Conservation (phyloP, 2,888 invertebrate species). For the Sesia bembeciformis region DNA sequence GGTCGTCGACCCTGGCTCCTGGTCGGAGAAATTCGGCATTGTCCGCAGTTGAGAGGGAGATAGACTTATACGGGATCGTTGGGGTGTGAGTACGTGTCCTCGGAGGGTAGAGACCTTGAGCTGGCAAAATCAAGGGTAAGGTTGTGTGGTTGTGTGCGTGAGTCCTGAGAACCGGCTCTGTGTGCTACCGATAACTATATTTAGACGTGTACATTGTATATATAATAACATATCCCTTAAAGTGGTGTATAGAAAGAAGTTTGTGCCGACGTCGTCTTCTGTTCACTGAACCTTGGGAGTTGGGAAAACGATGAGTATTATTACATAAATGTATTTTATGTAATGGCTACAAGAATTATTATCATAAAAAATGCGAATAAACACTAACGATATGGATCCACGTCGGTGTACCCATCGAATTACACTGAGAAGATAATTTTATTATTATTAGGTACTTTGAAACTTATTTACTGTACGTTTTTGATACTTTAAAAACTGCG, state of each 20-base stretch:
- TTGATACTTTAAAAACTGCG: no score
- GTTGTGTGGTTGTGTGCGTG: slow-evolving; percentile 47
- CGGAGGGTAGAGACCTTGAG: slow-evolving; percentile 73
- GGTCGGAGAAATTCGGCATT: slow-evolving; percentile 64
- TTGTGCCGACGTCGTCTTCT: slow-evolving; percentile 18
- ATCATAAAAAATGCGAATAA: no score
- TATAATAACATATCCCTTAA: slow-evolving; percentile 7
- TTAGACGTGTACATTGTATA: slow-evolving; percentile 14
- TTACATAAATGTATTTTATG: no score
- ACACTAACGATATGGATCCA: no score
- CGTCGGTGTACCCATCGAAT: no score
- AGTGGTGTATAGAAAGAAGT: slow-evolving; percentile 21
- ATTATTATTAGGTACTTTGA: no score
- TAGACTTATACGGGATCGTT: slow-evolving; percentile 33
- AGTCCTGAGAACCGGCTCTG: slow-evolving; percentile 27
- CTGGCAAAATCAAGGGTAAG: slow-evolving; percentile 74
- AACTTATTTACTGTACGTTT: no score
- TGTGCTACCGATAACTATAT: slow-evolving; percentile 23
- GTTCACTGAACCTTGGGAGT: slow-evolving; percentile 25
- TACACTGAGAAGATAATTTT: no score
- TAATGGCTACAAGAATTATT: no score
- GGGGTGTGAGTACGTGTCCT: slow-evolving; percentile 40
- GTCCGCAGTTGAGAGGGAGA: slow-evolving; percentile 55
- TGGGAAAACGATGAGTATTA: neutral
- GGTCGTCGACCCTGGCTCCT: slow-evolving; percentile 56